Percentiles rank a stretch among this genome's conserved stretches.
Evolutionary conservation across 1,140 invertebrate species (phyloP).

Genomic region (Pogonomyrmex barbatus): DNA sequence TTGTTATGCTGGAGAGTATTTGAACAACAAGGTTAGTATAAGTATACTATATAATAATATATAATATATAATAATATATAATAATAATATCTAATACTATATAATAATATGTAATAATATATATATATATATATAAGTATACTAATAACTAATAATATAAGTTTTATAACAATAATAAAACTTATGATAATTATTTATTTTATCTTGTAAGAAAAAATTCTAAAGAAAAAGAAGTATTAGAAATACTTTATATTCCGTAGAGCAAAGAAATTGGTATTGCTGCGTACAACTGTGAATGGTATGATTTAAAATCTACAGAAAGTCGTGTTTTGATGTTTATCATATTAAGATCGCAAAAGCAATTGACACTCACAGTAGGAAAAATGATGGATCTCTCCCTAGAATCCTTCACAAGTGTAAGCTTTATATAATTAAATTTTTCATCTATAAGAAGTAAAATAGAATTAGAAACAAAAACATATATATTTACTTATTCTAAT

Average conservation of each 20-base stretch:
- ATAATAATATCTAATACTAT: no score
- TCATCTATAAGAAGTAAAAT: not conserved
- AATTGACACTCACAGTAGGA: slow-evolving; percentile 56
- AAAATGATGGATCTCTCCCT: slow-evolving; percentile 64
- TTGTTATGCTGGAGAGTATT: slow-evolving; percentile 70
- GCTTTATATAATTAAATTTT: not conserved
- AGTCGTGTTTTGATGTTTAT: slow-evolving; percentile 55
- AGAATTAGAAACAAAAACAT: not conserved
- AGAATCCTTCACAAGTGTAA: slow-evolving; percentile 66
- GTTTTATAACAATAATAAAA: not conserved
- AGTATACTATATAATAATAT: not conserved
- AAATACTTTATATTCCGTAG: slow-evolving; percentile 25
- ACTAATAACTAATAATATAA: no score
- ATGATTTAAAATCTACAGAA: slow-evolving; percentile 53
- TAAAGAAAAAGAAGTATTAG: not conserved
- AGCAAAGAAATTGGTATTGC: slow-evolving; percentile 40
- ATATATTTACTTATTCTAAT: not conserved
- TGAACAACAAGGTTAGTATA: slow-evolving; percentile 49
- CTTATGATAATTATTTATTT: not conserved
- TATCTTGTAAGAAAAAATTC: not conserved
- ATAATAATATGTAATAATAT: no score
- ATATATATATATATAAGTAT: no score
- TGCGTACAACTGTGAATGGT: slow-evolving; percentile 60
- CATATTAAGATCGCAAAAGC: slow-evolving; percentile 61
- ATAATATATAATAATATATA: no score